Percentiles rank a stretch among this genome's conserved stretches.
These are phyloP conservation scores for Littorina saxatilis DNA, from an alignment of 1,140 invertebrate species.

Conservation along the genomic window DNA sequence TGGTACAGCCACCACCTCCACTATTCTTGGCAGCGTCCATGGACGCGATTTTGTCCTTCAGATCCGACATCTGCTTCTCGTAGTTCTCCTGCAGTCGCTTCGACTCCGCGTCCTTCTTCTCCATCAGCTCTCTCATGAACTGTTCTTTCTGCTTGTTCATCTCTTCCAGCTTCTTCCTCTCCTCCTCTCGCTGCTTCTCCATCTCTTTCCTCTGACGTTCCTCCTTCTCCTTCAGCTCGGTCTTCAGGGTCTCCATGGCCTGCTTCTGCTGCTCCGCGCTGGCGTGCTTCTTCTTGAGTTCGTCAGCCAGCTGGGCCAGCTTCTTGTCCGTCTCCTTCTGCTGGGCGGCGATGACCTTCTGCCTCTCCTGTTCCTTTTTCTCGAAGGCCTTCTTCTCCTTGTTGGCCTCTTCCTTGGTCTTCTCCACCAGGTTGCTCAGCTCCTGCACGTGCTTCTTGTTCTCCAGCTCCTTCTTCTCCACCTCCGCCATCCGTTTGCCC, in stretches of 20 bases:
- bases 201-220: background rate
- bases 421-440: background rate
- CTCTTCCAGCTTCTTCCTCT: background rate
- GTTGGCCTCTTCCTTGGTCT: background rate
- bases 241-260: background rate
- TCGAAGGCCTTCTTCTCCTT: constrained; percentile 21
- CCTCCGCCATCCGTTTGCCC: background rate
- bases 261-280: constrained; percentile 8
- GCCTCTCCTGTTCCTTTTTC: background rate
- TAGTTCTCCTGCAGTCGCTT: background rate
- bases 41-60: background rate
- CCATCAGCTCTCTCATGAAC: constrained; percentile 1
- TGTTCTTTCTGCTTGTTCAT: background rate
- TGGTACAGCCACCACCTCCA: background rate
- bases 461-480: background rate
- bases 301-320: background rate
- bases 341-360: background rate
- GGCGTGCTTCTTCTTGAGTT: background rate
- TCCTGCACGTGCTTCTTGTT: constrained; percentile 18
- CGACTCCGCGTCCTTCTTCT: background rate
- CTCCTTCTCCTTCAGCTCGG: background rate
- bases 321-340: background rate
- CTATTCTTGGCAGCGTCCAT: background rate
- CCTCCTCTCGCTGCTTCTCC: background rate
- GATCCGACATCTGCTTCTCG: background rate